Base-by-base conservation (phyloP, 2,888 invertebrate species). In the Cheilosia vernalis region DNA sequence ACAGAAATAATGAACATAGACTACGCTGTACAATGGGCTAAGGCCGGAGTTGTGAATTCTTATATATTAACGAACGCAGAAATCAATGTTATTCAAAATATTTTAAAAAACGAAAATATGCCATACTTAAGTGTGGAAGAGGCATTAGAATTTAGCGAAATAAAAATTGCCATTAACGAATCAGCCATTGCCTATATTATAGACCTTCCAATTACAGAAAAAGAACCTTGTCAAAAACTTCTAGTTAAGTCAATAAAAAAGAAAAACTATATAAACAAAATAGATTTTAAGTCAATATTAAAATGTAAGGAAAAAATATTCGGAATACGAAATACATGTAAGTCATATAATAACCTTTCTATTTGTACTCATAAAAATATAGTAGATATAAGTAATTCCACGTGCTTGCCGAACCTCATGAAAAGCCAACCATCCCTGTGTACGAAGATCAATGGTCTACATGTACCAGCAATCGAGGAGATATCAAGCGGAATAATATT, bases 221-320 rank as follows among this genome's bases (percentile, higher is more conserved):
- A 76, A 51, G 70, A 87, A 78, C 80, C 15, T n/a, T 87, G 67
- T 73, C 63, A 64, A 17, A 78, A 58, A 33, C 49, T 82, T 13
- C n/a, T 85, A 19, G 44, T 87, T 33, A 82, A 72, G 83, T 70
- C 83, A 19, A 40, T n/a, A n/a, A 87, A 87, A 66, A 67, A 5
- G 1, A 27, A 5, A 15, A 27, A 27, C 1, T 27, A 15, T 53
- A 2, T n/a, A 27, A 27, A 53, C 53, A 27, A 53, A 24, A 47
- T 47, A n/a, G 47, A 47, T 17, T 47, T 42, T 49, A 49, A 21
- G 7, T 49, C 49, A 21, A 13, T 49, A 53, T 13, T 53, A 15
- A 27, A 53, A 15, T 53, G 53, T 30, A 24, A 53, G 3, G n/a
- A 17, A 15, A 53, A 10, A 4, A 53, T 53, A 27, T 53, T 63